A percentile compares a stretch with the other conserved stretches of the same genome.
Evolutionary conservation across 2,113 vertebrate species (phyloP).

Genomic region (Festucalex cinctus): DNA sequence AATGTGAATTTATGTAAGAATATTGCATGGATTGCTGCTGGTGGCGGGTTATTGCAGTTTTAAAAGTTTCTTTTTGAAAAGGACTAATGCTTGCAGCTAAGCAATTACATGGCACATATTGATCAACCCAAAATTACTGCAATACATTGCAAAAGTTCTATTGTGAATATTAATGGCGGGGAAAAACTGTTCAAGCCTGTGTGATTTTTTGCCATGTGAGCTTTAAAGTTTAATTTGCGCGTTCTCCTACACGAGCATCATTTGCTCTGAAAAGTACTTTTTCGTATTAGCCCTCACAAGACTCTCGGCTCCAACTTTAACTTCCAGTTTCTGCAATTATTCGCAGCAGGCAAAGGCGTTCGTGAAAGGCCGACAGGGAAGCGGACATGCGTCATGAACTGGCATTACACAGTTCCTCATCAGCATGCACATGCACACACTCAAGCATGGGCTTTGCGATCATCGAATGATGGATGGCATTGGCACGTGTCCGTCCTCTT

Average conservation of each 20-base stretch:
- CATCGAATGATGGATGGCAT: background rate
- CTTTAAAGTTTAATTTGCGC: no score
- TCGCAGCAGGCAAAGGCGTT: slow-evolving; percentile 4
- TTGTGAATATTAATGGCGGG: background rate
- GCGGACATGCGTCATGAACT: slow-evolving; percentile 37
- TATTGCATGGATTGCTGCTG: background rate
- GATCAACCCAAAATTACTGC: no score
- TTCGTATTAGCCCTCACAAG: background rate
- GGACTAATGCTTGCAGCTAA: background rate
- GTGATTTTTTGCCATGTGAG: no score
- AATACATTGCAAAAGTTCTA: background rate
- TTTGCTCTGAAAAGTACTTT: background rate
- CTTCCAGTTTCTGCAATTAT: slow-evolving; percentile 29
- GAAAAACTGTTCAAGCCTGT: background rate
- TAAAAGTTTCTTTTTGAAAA: no score
- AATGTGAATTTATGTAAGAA: background rate
- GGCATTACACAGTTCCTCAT: slow-evolving; percentile 4
- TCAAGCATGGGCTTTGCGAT: background rate
- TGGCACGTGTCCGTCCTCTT: slow-evolving; percentile 4
- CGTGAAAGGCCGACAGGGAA: slow-evolving; percentile 10
- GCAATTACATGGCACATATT: background rate
- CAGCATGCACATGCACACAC: background rate
- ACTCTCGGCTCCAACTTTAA: slow-evolving; percentile 9
- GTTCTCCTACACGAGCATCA: background rate
- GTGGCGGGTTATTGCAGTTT: no score